These are phyloP conservation scores for Diploscapter pachys DNA, from an alignment of 1,140 invertebrate genomes.

Conservation along the genomic window DNA sequence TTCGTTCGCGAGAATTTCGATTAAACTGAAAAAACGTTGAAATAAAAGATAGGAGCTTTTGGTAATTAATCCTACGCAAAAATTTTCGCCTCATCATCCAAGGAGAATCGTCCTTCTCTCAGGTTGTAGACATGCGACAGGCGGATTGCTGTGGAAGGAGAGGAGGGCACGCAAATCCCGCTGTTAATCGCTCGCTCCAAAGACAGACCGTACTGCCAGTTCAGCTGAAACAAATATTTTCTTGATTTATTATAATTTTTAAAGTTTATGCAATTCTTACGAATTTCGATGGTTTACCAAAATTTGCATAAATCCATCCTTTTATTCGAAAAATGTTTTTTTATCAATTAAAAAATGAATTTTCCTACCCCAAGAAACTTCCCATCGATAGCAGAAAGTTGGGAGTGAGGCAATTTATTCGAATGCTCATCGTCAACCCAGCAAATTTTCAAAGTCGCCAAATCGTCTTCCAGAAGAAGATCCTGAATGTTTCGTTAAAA, in stretches of 20 bases:
- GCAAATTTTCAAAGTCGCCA: too few relatives aligned
- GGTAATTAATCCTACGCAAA: neutral
- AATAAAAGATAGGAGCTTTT: constrained; percentile 1
- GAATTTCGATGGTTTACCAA: too few relatives aligned
- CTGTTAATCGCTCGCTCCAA: constrained; percentile 16
- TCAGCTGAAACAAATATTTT: constrained; percentile 11
- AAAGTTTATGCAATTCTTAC: too few relatives aligned
- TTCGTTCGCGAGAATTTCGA: constrained; percentile 18
- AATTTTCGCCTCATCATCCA: constrained; percentile 26
- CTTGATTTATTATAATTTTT: too few relatives aligned
- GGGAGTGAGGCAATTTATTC: too few relatives aligned
- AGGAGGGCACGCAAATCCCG: constrained; percentile 4
- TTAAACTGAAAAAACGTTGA: constrained; percentile 12
- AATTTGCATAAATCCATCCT: too few relatives aligned
- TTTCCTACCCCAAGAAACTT: too few relatives aligned
- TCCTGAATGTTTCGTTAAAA: too few relatives aligned
- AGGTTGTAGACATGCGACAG: constrained; percentile 31
- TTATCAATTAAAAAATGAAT: too few relatives aligned
- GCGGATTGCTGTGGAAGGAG: constrained; percentile 17
- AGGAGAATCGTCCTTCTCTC: constrained; percentile 5
- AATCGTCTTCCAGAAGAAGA: too few relatives aligned
- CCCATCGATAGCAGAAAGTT: too few relatives aligned
- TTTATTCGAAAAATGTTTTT: too few relatives aligned
- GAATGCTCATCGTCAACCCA: constrained; percentile 6
- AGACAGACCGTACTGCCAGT: constrained; percentile 27